Evolutionary conservation across 1,140 invertebrate genomes (phyloP), one percentile per base, ranked within the genome.

Genomic region (Nasonia longicornis): DNA sequence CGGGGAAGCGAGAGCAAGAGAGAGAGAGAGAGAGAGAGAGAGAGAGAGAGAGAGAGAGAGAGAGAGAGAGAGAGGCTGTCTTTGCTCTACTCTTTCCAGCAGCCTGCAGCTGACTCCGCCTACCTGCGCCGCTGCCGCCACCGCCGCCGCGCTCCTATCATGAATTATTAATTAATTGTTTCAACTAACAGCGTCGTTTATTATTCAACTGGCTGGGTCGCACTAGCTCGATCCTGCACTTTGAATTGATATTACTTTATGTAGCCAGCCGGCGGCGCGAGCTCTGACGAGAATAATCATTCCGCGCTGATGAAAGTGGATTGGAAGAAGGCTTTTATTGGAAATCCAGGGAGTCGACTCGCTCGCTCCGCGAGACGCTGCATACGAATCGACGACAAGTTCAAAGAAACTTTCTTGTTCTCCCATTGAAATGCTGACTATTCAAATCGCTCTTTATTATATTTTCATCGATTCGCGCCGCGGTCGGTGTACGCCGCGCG

Each of bases 151-250:
- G 31, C 86, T 85, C 86, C 88, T 90, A 89, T 90, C 90, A 91
- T 91, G 90, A 91, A 91, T 91, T 91, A 91, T 91, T 91, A 91
- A 91, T 91, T 91, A 91, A 91, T 91, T 91, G 90, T 91, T 90
- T 91, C 89, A 90, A 89, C 89, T 90, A 89, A 89, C 87, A 85
- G 88, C 84, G 83, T 89, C 87, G 88, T 91, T 90, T 90, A 90
- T 90, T 90, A 91, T 91, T 90, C 90, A 91, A 84, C 81, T 86
- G 26, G 71, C 69, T 58, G 77, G 42, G 75, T 14, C 42, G n/a
- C 63, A 26, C 38, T 8, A 42, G 38, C 38, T 42, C 38, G 38
- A 42, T 58, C 52, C 31, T 71, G 74, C 80, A 81, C 80, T 81
- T 78, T 67, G 70, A 82, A 82, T 79, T 77, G 76, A 75, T 79